Evolutionary conservation across 2,888 invertebrate species (phyloP), one percentile per base, ranked within the genome.

Genomic region (Erebia palarica): DNA sequence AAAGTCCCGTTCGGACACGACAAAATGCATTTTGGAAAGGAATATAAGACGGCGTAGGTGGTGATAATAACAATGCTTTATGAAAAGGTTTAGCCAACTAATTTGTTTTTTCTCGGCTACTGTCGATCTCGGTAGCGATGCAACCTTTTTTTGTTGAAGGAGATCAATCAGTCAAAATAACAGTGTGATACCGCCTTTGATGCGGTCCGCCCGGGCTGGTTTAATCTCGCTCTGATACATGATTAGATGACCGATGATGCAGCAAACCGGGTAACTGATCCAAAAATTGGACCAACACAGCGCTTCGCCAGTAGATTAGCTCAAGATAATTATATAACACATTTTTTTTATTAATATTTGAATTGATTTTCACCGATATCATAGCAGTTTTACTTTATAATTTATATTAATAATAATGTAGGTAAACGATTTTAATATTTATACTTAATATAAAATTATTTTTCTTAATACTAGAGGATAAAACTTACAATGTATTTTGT

Each of bases 101-200:
- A 92, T 93, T 92, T 91, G 91, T 92, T 93, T 93, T 93, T 92
- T 92, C 91, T 90, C 87, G 79, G 92, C 93, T 92, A 92, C 93
- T 91, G 92, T 92, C 91, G 91, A 92, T 91, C 90, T 90, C 90
- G 88, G 92, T 92, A 92, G 92, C 92, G 89, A 84, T 87, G 90
- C 89, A 88, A 87, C 86, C 87, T 89, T 92, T 93, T 90, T 92
- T 92, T 91, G 86, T 85, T 86, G 86, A 76, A 80, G 82, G 87
- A 91, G 93, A 93, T 93, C 93, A 92, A 93, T 93, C 93, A 92
- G 93, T 93, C 93, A 93, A 92, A 92, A 92, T 92, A 93, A 92
- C 92, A 92, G 93, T 93, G 89, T 92, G 93, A 91, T 92, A 92
- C 92, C 91, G 92, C 92, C 92, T 93, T 93, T 93, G 93, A 93